Percentiles rank a stretch among this genome's conserved stretches.
These are phyloP conservation scores for Pseudomyrmex concolor DNA, from an alignment of 1,140 invertebrate species.

Conservation along the genomic window DNA sequence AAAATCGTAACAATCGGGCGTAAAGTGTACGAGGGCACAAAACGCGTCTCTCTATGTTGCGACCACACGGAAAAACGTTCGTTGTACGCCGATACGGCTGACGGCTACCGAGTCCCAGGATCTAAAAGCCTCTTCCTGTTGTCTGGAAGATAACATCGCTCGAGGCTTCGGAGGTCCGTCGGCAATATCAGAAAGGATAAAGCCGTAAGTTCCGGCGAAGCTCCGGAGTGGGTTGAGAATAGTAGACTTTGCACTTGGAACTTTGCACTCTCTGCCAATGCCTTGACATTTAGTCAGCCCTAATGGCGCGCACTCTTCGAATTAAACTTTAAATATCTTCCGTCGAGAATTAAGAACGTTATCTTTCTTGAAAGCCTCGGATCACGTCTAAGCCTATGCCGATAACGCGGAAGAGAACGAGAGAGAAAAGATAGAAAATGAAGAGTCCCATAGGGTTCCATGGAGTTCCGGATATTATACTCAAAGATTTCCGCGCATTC, in stretches of 20 bases:
- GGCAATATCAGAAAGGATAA: slow-evolving; percentile 67
- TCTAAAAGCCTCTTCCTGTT: slow-evolving; percentile 81
- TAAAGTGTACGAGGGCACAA: slow-evolving; percentile 11
- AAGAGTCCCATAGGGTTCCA: slow-evolving; percentile 1
- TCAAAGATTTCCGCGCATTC: slow-evolving; percentile 30
- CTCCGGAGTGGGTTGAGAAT: slow-evolving; percentile 50
- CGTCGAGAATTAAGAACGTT: slow-evolving; percentile 73
- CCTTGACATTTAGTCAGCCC: slow-evolving; percentile 78
- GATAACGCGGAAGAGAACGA: neutral
- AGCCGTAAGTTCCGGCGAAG: slow-evolving; percentile 41
- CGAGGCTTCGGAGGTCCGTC: slow-evolving; percentile 64
- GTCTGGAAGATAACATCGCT: slow-evolving; percentile 75
- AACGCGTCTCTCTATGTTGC: slow-evolving; percentile 1
- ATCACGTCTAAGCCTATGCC: slow-evolving; percentile 13
- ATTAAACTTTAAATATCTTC: slow-evolving; percentile 82
- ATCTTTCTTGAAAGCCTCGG: slow-evolving; percentile 50
- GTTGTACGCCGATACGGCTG: slow-evolving; percentile 33
- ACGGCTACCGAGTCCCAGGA: slow-evolving; percentile 35
- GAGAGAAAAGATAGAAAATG: slow-evolving; percentile 59
- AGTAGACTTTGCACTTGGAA: slow-evolving; percentile 82
- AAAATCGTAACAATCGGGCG: slow-evolving; percentile 3
- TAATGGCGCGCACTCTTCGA: slow-evolving; percentile 78
- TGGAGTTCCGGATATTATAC: neutral
- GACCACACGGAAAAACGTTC: slow-evolving; percentile 32
- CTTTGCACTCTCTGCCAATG: slow-evolving; percentile 76